Conservation (phyloP, 2,888 invertebrate genomes). For the Rutpela maculata region DNA sequence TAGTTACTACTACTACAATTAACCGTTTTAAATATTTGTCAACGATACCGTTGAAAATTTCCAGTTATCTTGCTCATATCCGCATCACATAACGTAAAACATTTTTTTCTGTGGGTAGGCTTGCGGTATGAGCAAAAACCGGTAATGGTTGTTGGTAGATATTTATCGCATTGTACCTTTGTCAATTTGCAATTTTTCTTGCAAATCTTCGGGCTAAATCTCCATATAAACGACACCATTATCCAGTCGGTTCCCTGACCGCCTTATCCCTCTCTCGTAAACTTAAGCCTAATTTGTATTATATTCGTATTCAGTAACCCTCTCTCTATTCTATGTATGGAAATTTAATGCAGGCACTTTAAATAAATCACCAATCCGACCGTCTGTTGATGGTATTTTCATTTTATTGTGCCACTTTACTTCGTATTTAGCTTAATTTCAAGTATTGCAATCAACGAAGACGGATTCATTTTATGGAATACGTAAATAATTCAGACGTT, state of each 20-base stretch:
- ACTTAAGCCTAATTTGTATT: constrained; percentile 35
- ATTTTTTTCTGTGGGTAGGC: not conserved
- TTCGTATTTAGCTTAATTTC: constrained; percentile 32
- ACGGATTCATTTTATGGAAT: constrained; percentile 29
- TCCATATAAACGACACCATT: constrained; percentile 27
- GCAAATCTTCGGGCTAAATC: constrained; percentile 17
- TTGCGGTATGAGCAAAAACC: constrained; percentile 1
- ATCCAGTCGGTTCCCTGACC: constrained; percentile 11
- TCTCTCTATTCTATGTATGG: constrained; percentile 25
- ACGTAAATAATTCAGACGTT: constrained; percentile 35
- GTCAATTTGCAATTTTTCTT: constrained; percentile 22
- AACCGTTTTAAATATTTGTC: too few relatives aligned
- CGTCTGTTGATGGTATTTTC: constrained; percentile 28
- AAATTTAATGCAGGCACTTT: constrained; percentile 31
- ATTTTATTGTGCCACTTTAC: constrained; percentile 33
- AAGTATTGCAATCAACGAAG: constrained; percentile 31
- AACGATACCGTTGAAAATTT: not conserved
- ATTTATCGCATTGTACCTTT: constrained; percentile 5
- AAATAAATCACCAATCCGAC: constrained; percentile 30
- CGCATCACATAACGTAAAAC: not conserved
- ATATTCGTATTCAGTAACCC: constrained; percentile 24
- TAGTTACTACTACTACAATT: too few relatives aligned
- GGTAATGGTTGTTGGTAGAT: constrained; percentile 2
- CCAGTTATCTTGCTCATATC: not conserved
- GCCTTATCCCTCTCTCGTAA: constrained; percentile 24